Percentiles rank a stretch among this genome's conserved stretches.
Conservation (phyloP, 2,888 invertebrate species). For the Cartodere bifasciata region DNA sequence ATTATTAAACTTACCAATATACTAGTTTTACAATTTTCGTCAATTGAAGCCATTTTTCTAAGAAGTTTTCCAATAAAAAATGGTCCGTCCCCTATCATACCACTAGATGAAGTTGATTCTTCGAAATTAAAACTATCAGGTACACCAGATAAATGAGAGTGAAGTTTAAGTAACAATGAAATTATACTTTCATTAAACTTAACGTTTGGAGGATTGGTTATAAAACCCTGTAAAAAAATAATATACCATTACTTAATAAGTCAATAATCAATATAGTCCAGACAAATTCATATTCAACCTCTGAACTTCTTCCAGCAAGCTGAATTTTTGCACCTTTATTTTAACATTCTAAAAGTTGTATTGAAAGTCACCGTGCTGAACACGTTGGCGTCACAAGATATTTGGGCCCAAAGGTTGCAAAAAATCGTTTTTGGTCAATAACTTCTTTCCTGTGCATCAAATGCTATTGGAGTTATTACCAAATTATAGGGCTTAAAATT, state of each 20-base stretch:
- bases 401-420: no score
- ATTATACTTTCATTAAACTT: conserved; percentile 77
- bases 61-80: conserved; percentile 74
- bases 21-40: conserved; percentile 54
- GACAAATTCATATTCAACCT: no score
- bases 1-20: conserved; percentile 34
- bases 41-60: conserved; percentile 58
- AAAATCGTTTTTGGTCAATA: no score
- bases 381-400: no score
- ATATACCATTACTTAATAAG: conserved; percentile 2
- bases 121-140: conserved; percentile 60
- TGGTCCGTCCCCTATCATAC: conserved; percentile 63
- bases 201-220: conserved; percentile 26
- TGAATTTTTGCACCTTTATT: no score
- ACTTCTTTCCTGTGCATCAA: no score
- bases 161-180: conserved; percentile 78
- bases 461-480: no score
- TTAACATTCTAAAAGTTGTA: no score
- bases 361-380: no score
- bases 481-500: no score
- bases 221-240: conserved; percentile 19
- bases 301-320: no score
- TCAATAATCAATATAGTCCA: no score
- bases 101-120: conserved; percentile 24
- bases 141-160: conserved; percentile 75